Base-by-base conservation (phyloP, 2,888 invertebrate genomes). In the Drosophila lacicola region DNA sequence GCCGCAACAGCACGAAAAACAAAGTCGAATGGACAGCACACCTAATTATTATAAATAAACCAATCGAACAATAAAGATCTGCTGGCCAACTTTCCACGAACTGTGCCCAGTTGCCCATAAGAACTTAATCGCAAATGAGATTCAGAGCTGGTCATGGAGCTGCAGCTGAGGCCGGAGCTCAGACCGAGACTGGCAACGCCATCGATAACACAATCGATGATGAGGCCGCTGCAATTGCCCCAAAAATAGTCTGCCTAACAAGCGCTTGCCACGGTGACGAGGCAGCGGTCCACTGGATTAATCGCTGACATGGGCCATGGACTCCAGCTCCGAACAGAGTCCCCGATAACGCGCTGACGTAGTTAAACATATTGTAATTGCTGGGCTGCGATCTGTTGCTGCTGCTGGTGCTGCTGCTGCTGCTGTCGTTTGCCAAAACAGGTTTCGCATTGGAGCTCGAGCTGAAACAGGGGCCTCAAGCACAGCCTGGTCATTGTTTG, bases 361-460 rank as follows among this genome's bases (percentile, higher is more conserved):
- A 91, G 91, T 90, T 90, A 91, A 91, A 91, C 91, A 91, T 91
- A 91, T 91, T 91, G 91, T 91, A 91, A 91, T 91, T 91, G 90
- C 91, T 82, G 84, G 61, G 69, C 76, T 62, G 71, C 57, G 71
- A 71, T 80, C 74, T 82, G 81, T 70, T 60, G 65, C 55, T 17
- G 17, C 17, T 39, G 57, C 55, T 33, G 33, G 39, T 39, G 39
- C 72, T 82, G 85, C 72, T 66, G 85, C 72, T 66, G 62, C 57
- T 29, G 36, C 45, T 55, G 66, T 58, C 60, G 56, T 57, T 77
- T 61, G 82, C 63, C 70, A 60, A 83, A 90, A 89, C 91, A 75
- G 72, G 90, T 90, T 85, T 79, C 60, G 45, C 45, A 47, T 50
- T 41, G 64, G 21, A 46, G 41, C 54, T 29, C 19, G 10, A 29